Percentiles rank a stretch among this genome's conserved stretches.
Evolutionary conservation across 2,797 vertebrate genomes (phyloP).

Genomic region (Ctenochaetus hawaiiensis): DNA sequence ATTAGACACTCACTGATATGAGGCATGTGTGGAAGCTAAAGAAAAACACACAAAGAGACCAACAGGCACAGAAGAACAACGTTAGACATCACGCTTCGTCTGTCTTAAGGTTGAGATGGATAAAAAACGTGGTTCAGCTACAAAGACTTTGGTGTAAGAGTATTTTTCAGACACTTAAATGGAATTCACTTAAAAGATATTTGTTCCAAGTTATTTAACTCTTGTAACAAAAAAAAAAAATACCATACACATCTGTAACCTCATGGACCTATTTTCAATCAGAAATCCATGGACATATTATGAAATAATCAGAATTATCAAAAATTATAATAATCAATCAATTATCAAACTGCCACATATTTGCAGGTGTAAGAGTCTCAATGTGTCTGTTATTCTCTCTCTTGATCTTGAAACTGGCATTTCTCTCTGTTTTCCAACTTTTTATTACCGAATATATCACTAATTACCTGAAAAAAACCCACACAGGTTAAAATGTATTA

Average conservation of each 20-base stretch:
- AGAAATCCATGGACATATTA: neutral
- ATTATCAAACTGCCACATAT: neutral
- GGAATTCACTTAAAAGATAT: too few relatives aligned
- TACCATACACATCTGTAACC: neutral
- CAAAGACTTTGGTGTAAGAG: too few relatives aligned
- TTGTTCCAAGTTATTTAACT: neutral
- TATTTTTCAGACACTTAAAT: too few relatives aligned
- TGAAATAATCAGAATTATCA: neutral
- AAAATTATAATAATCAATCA: neutral
- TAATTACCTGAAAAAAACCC: neutral
- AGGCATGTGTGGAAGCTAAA: slow-evolving; percentile 96
- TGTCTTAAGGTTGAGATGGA: too few relatives aligned
- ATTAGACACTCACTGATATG: slow-evolving; percentile 99
- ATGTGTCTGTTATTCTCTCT: slow-evolving; percentile 3
- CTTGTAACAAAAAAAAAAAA: neutral
- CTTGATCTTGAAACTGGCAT: neutral
- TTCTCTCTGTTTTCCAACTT: neutral
- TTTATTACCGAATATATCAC: neutral
- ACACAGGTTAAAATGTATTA: neutral
- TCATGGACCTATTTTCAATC: neutral
- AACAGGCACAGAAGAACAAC: neutral
- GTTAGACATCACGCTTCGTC: too few relatives aligned
- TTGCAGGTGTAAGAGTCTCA: neutral
- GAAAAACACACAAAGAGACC: neutral
- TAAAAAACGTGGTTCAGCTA: too few relatives aligned